A percentile compares a stretch with the other conserved stretches of the same genome.
phyloP scores from a whole-genome alignment of 2,113 vertebrate species.

The Protobothrops flavoviridis region DNA sequence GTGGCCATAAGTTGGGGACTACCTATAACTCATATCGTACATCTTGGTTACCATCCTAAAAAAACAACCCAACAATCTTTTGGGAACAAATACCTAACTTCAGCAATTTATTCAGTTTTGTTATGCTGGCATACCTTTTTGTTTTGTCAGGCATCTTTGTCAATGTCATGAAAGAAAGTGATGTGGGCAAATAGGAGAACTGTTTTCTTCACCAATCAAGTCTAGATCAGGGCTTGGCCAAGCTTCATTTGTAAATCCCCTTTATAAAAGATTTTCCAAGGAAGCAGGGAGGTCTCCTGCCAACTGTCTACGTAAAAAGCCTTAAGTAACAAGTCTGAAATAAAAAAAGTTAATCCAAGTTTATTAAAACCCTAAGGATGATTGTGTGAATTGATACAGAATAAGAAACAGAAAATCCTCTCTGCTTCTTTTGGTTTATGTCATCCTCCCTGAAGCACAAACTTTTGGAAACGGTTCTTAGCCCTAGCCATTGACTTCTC shows the following conservation, averaged over 20 bases:
- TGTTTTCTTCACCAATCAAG: neutral
- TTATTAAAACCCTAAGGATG: neutral
- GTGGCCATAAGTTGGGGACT: neutral
- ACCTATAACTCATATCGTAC: neutral
- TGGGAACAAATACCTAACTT: neutral
- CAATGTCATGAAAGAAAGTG: neutral
- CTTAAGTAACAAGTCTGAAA: neutral
- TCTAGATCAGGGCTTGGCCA: neutral
- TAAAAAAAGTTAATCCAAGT: neutral
- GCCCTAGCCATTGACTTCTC: neutral
- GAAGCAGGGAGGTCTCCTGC: neutral
- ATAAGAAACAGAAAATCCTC: neutral
- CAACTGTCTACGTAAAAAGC: neutral
- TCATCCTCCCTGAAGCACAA: no score
- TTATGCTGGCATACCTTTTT: neutral
- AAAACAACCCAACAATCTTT: neutral
- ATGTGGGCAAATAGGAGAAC: neutral
- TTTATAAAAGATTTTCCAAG: neutral
- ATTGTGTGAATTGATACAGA: neutral
- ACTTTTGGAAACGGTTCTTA: neutral
- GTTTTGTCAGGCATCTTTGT: neutral
- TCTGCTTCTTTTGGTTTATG: neutral
- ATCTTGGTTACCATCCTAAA: neutral
- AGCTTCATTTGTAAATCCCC: neutral
- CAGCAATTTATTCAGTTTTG: neutral